Conservation (phyloP, 2,888 invertebrate genomes). For the Hydrotaea diabolus region DNA sequence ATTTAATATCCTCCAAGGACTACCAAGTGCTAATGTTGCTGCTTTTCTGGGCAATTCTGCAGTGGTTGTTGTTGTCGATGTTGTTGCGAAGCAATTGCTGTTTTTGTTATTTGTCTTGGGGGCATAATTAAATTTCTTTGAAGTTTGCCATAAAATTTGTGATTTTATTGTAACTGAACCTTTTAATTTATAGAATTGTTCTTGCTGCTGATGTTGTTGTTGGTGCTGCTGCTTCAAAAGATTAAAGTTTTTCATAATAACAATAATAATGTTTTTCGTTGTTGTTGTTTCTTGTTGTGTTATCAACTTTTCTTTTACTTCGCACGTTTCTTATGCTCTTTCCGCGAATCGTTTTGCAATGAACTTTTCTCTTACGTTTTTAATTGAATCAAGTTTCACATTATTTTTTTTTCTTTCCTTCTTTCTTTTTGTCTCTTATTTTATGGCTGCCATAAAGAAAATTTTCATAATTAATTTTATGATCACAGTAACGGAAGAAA, state of each 20-base stretch:
- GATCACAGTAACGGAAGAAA: not conserved
- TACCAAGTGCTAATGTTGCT: constrained; percentile 15
- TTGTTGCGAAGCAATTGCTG: constrained; percentile 45
- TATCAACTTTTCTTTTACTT: not conserved
- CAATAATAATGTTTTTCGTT: constrained; percentile 12
- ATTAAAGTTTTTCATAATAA: constrained; percentile 55
- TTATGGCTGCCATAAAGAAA: not conserved
- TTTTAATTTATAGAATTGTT: constrained; percentile 7
- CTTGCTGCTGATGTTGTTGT: not conserved
- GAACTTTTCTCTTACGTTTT: not conserved
- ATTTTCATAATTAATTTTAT: constrained; percentile 1
- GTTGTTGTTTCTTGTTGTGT: not conserved
- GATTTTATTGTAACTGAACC: constrained; percentile 33
- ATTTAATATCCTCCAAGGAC: not conserved
- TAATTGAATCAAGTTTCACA: not conserved
- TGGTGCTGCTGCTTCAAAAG: not conserved
- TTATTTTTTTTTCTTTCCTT: no score
- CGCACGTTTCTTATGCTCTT: not conserved
- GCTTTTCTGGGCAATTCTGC: constrained; percentile 22
- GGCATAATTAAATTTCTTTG: constrained; percentile 52
- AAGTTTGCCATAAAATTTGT: constrained; percentile 31
- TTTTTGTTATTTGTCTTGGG: constrained; percentile 48
- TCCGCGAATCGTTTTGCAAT: not conserved
- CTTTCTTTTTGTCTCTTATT: not conserved
- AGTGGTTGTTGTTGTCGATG: constrained; percentile 51